phyloP scores from a whole-genome alignment of 2,113 vertebrate genomes.

The Spermophilus dauricus region DNA sequence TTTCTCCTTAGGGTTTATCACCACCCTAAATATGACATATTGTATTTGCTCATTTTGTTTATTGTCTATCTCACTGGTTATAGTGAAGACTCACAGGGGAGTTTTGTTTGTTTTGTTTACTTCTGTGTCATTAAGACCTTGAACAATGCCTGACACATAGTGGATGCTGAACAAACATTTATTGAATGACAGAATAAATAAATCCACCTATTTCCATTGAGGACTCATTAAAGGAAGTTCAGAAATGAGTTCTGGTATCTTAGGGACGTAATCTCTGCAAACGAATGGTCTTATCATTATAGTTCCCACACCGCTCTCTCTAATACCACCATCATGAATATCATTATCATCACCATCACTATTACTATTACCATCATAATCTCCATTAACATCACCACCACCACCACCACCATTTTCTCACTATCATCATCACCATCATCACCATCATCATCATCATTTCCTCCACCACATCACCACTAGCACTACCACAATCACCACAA shows the following conservation, averaged over 20 bases:
- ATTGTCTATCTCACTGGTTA: background rate
- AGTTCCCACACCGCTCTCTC: background rate
- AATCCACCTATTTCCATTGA: background rate
- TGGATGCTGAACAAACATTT: conserved; percentile 45
- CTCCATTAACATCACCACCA: background rate
- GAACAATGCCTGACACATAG: background rate
- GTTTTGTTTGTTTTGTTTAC: conserved; percentile 52
- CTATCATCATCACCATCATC: background rate
- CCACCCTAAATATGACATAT: background rate
- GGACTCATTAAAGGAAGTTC: background rate
- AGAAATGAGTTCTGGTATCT: conserved; percentile 45
- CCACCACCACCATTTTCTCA: background rate
- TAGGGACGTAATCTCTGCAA: background rate
- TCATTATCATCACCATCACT: background rate
- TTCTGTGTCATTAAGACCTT: conserved; percentile 29
- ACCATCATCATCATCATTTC: background rate
- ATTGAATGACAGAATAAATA: conserved; percentile 29
- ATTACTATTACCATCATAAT: background rate
- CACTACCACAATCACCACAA: too few relatives aligned
- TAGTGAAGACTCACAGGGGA: background rate
- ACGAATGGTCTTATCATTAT: background rate
- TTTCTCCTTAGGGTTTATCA: conserved; percentile 26
- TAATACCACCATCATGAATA: background rate
- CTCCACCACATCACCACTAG: background rate
- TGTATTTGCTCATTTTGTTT: conserved; percentile 33